Evolutionary conservation across 2,113 vertebrate species (phyloP), one percentile per base, ranked within the genome.

Genomic region (Anarrhichthys ocellatus): DNA sequence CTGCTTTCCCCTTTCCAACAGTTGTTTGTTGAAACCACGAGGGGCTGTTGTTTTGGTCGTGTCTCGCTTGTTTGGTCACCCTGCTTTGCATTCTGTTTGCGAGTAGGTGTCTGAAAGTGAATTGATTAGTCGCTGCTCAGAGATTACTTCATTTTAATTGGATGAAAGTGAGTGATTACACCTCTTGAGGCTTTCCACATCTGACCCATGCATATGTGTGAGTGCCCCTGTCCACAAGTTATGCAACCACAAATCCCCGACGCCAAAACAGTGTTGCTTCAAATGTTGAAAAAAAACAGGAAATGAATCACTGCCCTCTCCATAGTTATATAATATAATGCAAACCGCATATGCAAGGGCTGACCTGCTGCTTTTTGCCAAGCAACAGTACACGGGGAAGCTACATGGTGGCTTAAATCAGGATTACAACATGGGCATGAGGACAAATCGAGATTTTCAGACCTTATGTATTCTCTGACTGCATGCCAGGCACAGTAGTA

Each of bases 381-480:
- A 88, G 79, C 63, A 78, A 52, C 77, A 76, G 71, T 74, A 89
- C 82, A 87, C 66, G 80, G 64, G 24, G 58, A 81, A 79, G 66
- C 17, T 36, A 92, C 91, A 89, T 78, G 87, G 10, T 77, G 82
- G 87, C 87, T 94, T 94, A 92, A 64, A 91, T 82, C 87, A 64
- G 89, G 92, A 93, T 94, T 94, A 94, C 76, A 82, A 82, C 71
- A 80, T 86, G 91, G 87, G 87, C 87, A 90, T 63, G 64, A 76
- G 61, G 68, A 88, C 84, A 92, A 88, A 85, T 88, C 0, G 76
- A 78, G 76, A 90, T 88, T 91, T 91, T 24, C 62, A 82, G 80
- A 90, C 71, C 73, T 92, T 75, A 88, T 84, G 80, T 82, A 86
- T 90, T 89, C 61, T 59, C 76, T 88, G 90, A 79, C 56, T 56